Evolutionary conservation across 2,888 invertebrate genomes (phyloP), one percentile per base, ranked within the genome.

Genomic region (Myopa tessellatipennis): DNA sequence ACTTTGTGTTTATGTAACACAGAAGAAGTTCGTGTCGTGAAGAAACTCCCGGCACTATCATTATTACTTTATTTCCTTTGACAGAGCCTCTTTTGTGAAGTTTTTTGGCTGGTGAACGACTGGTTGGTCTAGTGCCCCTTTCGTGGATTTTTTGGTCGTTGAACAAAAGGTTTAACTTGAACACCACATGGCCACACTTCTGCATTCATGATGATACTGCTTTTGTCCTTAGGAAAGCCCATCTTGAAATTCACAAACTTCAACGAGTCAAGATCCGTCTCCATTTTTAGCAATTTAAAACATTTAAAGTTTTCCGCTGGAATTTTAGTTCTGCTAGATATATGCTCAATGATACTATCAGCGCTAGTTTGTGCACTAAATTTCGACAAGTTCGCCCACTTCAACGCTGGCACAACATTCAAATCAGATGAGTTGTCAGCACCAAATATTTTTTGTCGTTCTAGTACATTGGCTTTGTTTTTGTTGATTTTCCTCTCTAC

Each of bases 281-380:
- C 38, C 10, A 38, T 67, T 45, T 67, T 67, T 3, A 67, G 12
- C 40, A 67, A 40, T 40, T n/a, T 38, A 67, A 67, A 67, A 40
- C 67, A 67, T 45, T 67, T 67, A 67, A 67, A 67, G 14, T 45
- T 45, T 4, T 61, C 61, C 5, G 14, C 10, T n/a, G 26, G 10
- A 61, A 26, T 61, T 1, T 61, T 61, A 4, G 26, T 26, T 61
- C 34, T 61, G 12, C 61, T 8, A 8, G 61, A 61, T 18, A 61
- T 67, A 12, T 67, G 67, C 4, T 3, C 18, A 40, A 67, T 16
- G 38, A 40, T 67, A 67, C 14, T n/a, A 4, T 45, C 67, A 14
- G 67, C 4, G 2, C n/a, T 40, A 16, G 45, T 67, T 4, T 67
- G 38, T 16, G 40, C 16, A 7, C 16, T 38, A 16, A 67, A 67